Evolutionary conservation across 2,113 vertebrate species (phyloP), one percentile per base, ranked within the genome.

Genomic region (Triplophysa dalaica): DNA sequence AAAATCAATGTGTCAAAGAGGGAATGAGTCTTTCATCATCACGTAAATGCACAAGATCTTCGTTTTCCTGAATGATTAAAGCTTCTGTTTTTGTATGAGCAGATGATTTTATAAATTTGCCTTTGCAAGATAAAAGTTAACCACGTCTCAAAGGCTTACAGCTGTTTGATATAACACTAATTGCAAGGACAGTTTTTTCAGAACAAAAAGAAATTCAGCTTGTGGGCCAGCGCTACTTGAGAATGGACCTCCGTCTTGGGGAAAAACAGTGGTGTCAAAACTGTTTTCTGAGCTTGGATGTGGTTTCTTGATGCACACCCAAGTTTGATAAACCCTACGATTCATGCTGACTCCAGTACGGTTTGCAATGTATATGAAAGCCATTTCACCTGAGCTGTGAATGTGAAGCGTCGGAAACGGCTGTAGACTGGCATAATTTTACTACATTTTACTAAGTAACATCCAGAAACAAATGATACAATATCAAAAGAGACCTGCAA

Each of bases 1-100:
- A 22, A 75, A 67, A 67, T 68, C 69, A 41, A 43, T 38, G 68
- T 22, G 22, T 50, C 41, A 70, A 54, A 70, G 22, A 17, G 43
- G 43, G 10, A 14, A 13, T n/a, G 29, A 22, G 0, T 45, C 33
- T 73, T 73, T 63, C 8, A 26, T 45, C 7, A 8, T 43, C 21
- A 3, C 24, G 13, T n/a, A 41, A 56, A 22, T 43, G 12, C 33
- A 43, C 9, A 22, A 73, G 16, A 62, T 75, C 16, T 63, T 56
- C 56, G 2, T 8, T 0, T 73, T 29, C 33, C 58, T 48, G 41
- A 43, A 43, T 16, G 58, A 60, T 22, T 24, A 8, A 73, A 73
- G 6, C 12, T 33, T 60, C 38, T 72, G 52, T n/a, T 29, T 21
- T 11, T 72, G 29, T 9, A 58, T 70, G 9, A 52, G 54, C 17